A percentile compares a stretch with the other conserved stretches of the same genome.
These are phyloP conservation scores for Contarinia nasturtii DNA, from an alignment of 1,140 invertebrate genomes.

Conservation along the genomic window DNA sequence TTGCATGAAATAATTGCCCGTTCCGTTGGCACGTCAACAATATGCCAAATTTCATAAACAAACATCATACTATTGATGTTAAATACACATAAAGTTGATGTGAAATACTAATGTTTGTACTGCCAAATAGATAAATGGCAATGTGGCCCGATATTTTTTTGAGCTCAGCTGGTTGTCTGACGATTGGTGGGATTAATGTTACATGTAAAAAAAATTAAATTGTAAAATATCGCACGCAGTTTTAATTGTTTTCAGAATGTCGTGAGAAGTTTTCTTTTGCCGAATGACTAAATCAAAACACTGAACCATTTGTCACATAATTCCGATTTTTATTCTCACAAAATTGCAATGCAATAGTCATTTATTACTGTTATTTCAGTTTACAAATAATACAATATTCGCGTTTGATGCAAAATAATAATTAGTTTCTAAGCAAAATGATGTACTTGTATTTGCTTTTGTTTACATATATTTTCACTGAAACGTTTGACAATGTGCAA, in stretches of 20 bases:
- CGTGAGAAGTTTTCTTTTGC: constrained; percentile 69
- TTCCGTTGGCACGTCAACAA: constrained; percentile 75
- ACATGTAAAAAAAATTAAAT: constrained; percentile 65
- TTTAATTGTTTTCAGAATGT: constrained; percentile 62
- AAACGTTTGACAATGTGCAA: too few species aligned
- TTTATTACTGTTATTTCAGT: constrained; percentile 33
- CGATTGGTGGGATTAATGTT: constrained; percentile 62
- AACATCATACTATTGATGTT: constrained; percentile 30
- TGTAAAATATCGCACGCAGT: constrained; percentile 79
- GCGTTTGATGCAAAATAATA: too few species aligned
- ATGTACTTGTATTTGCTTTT: too few species aligned
- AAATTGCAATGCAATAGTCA: constrained; percentile 74
- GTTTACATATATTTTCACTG: too few species aligned
- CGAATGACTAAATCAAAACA: constrained; percentile 66
- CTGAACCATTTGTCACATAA: constrained; percentile 88
- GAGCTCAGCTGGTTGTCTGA: constrained; percentile 44
- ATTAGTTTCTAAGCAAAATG: too few species aligned
- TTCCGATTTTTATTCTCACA: constrained; percentile 67
- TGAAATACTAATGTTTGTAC: constrained; percentile 59
- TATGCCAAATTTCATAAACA: constrained; percentile 69
- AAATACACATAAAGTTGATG: constrained; percentile 73
- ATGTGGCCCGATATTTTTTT: constrained; percentile 60
- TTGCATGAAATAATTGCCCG: constrained; percentile 77
- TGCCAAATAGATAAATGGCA: constrained; percentile 53
- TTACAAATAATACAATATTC: too few species aligned